Conservation (phyloP, 2,113 vertebrate genomes). For the Megaceryle torquata region DNA sequence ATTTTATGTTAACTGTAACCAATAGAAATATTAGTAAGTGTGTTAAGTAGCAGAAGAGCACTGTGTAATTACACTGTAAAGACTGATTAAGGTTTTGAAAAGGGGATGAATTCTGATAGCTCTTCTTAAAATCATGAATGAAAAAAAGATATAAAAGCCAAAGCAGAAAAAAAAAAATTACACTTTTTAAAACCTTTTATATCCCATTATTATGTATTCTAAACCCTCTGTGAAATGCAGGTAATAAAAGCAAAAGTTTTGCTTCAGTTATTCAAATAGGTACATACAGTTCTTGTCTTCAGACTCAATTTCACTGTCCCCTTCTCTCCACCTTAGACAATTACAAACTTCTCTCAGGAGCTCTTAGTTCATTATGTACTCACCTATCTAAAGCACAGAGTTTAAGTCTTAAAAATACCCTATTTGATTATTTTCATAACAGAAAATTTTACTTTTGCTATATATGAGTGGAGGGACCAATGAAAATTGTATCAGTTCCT, state of each 20-base stretch:
- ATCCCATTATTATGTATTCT: background rate
- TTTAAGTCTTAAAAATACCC: constrained; percentile 25
- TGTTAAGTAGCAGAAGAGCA: background rate
- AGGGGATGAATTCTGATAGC: background rate
- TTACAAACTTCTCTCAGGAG: constrained; percentile 9
- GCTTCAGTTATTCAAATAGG: background rate
- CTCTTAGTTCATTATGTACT: constrained; percentile 29
- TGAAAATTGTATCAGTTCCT: background rate
- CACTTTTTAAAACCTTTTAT: background rate
- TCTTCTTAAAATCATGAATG: background rate
- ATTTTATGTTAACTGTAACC: background rate
- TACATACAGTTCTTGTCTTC: background rate
- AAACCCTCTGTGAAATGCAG: background rate
- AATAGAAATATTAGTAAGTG: background rate
- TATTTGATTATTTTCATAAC: constrained; percentile 12
- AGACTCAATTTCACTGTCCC: constrained; percentile 21
- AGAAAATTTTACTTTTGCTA: constrained; percentile 26
- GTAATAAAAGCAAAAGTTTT: background rate
- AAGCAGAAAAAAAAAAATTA: background rate
- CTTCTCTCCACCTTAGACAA: background rate
- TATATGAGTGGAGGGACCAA: background rate
- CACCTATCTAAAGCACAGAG: constrained; percentile 17
- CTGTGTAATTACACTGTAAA: background rate
- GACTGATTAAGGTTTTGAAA: background rate
- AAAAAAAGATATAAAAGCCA: background rate